phyloP scores from a whole-genome alignment of 2,888 invertebrate species.

The Hemaris fuciformis region DNA sequence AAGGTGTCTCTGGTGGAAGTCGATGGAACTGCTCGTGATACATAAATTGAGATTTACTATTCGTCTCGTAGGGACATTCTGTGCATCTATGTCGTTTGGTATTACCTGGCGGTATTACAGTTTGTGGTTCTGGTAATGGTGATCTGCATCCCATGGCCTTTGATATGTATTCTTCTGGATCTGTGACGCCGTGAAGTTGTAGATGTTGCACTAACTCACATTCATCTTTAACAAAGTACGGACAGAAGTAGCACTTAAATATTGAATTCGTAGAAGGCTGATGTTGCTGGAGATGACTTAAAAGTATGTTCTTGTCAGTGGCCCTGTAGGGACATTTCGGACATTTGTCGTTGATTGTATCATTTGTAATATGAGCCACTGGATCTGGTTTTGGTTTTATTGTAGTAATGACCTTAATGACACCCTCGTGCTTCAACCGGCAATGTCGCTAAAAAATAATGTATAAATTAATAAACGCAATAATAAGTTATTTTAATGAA shows the following conservation, averaged over 20 bases:
- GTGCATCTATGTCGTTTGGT: constrained; percentile 88
- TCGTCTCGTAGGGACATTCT: constrained; percentile 91
- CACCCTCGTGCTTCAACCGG: constrained; percentile 88
- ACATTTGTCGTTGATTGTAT: constrained; percentile 74
- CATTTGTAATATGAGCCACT: constrained; percentile 48
- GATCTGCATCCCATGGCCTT: constrained; percentile 69
- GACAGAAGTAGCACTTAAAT: constrained; percentile 90
- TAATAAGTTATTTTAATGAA: not conserved
- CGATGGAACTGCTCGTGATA: constrained; percentile 94
- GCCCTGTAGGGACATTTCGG: constrained; percentile 87
- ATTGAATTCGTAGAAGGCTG: constrained; percentile 84
- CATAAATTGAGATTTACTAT: constrained; percentile 91
- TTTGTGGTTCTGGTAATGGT: constrained; percentile 43
- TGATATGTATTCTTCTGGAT: constrained; percentile 80
- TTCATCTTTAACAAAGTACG: constrained; percentile 88
- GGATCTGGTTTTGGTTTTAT: constrained; percentile 71
- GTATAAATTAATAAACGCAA: not conserved
- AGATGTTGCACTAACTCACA: constrained; percentile 86
- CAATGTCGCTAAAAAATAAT: constrained; percentile 85
- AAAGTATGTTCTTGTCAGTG: constrained; percentile 80
- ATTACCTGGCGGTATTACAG: constrained; percentile 30
- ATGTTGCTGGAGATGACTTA: constrained; percentile 86
- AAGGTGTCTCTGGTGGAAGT: constrained; percentile 85
- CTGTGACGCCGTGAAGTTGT: constrained; percentile 82
- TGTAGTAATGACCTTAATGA: constrained; percentile 85